phyloP scores from a whole-genome alignment of 2,113 vertebrate genomes.

The Dendropsophus ebraccatus region DNA sequence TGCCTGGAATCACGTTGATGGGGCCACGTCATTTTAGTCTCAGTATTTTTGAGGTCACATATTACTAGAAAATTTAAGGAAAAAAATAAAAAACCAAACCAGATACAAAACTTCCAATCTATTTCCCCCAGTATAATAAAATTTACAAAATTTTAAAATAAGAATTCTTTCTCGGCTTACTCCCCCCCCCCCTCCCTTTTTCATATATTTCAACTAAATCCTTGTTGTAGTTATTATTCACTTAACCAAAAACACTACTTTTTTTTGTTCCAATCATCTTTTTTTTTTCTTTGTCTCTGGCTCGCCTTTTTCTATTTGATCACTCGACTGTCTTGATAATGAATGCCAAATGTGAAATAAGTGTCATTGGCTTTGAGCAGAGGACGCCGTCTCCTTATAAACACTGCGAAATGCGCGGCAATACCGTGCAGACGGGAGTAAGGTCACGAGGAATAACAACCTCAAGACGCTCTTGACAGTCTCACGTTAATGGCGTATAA shows the following conservation, averaged over 20 bases:
- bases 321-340: constrained; percentile 69
- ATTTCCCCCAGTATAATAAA: too few relatives aligned
- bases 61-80: too few relatives aligned
- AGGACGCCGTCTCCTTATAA: constrained; percentile 63
- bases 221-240: not conserved
- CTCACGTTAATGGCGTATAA: constrained; percentile 64
- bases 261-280: not conserved
- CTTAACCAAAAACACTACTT: not conserved
- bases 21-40: too few relatives aligned
- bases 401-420: constrained; percentile 42
- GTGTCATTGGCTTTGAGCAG: constrained; percentile 71
- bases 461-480: constrained; percentile 66
- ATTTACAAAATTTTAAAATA: too few relatives aligned
- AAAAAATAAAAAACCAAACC: too few relatives aligned
- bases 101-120: not conserved
- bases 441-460: constrained; percentile 66
- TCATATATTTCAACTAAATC: too few relatives aligned
- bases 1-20: too few relatives aligned
- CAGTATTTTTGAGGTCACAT: not conserved
- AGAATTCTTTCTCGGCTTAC: too few relatives aligned
- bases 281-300: constrained; percentile 65
- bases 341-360: constrained; percentile 72
- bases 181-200: too few relatives aligned
- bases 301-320: constrained; percentile 68
- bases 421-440: constrained; percentile 65